Percentiles rank a stretch among this genome's conserved stretches.
These are phyloP conservation scores for Ictalurus furcatus DNA, from an alignment of 2,113 vertebrate species.

Conservation along the genomic window DNA sequence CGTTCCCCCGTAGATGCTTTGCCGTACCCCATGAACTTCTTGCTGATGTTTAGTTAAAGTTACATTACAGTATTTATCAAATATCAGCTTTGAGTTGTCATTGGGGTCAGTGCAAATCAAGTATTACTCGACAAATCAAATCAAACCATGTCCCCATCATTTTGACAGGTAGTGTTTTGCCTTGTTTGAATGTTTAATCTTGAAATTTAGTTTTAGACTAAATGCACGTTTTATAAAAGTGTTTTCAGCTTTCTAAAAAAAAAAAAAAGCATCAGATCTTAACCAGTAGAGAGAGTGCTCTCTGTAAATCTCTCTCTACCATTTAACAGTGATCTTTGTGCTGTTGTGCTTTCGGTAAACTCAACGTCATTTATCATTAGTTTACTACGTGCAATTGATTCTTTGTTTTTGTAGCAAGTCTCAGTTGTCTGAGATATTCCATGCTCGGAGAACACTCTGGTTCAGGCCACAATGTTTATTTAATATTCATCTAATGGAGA, in stretches of 20 bases:
- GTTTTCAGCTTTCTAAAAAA: neutral
- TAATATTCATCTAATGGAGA: constrained; percentile 44
- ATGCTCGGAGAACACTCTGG: constrained; percentile 11
- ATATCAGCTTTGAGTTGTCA: neutral
- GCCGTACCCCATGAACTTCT: neutral
- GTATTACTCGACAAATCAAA: neutral
- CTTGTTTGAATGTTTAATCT: neutral
- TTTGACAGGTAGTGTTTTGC: neutral
- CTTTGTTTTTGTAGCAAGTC: neutral
- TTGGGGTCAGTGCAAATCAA: neutral
- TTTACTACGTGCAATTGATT: constrained; percentile 4
- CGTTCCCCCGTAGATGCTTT: neutral
- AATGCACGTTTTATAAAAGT: neutral
- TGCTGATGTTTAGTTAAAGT: neutral
- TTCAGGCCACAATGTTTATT: constrained; percentile 33
- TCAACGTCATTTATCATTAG: constrained; percentile 4
- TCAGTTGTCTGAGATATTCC: neutral
- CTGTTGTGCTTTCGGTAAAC: neutral
- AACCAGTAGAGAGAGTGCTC: neutral
- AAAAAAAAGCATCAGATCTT: neutral
- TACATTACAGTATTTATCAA: neutral
- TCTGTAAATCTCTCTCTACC: neutral
- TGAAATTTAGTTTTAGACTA: neutral
- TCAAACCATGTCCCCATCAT: neutral
- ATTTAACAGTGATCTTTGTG: neutral